Conservation (phyloP, 2,797 vertebrate species). For the Enteromius thamalakanensis region DNA sequence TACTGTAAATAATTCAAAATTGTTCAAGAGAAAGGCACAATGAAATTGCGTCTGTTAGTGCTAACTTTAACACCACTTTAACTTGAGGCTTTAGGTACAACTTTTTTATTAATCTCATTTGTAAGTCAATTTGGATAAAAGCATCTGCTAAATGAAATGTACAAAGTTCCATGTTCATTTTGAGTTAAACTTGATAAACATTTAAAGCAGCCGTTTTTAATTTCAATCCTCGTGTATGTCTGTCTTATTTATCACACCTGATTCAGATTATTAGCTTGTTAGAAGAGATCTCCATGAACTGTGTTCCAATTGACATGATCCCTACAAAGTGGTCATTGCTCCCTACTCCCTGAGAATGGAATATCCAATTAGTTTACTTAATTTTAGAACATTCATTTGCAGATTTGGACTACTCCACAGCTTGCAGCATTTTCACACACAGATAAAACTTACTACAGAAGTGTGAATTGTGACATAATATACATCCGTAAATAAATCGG, state of each 20-base stretch:
- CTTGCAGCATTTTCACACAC: not conserved
- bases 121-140: too few species aligned
- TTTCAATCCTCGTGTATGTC: not conserved
- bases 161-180: not conserved
- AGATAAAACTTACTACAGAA: not conserved
- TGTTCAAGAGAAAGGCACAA: not conserved
- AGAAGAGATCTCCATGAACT: too few species aligned
- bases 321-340: too few species aligned
- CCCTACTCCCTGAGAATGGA: not conserved
- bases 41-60: not conserved
- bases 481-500: not conserved
- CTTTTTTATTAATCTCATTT: not conserved
- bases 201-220: not conserved
- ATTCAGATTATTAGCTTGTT: too few species aligned
- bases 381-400: not conserved
- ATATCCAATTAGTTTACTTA: not conserved
- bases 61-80: not conserved
- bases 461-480: not conserved
- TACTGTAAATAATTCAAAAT: constrained; percentile 22
- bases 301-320: too few species aligned
- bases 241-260: too few species aligned
- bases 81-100: not conserved
- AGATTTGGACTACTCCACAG: not conserved
- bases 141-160: not conserved
- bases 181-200: not conserved